Conservation (phyloP, 2,113 vertebrate genomes). For the Accipiter virgatus region DNA sequence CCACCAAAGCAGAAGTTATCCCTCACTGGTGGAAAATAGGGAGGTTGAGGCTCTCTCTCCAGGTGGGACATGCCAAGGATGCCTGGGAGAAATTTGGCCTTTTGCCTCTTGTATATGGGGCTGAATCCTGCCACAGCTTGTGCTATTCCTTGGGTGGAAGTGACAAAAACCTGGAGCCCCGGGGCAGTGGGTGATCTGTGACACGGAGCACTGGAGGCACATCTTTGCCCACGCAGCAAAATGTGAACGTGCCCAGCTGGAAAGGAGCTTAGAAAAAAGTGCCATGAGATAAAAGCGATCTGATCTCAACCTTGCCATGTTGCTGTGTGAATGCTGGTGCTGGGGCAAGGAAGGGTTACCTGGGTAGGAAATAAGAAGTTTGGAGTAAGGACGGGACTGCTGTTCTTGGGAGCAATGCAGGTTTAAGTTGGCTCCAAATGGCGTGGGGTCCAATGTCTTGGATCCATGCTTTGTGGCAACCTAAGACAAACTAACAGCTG, state of each 20-base stretch:
- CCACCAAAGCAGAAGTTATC: background rate
- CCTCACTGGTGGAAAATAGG: background rate
- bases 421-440: background rate
- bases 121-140: background rate
- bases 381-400: background rate
- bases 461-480: background rate
- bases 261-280: background rate
- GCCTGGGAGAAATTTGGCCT: background rate
- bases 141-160: background rate
- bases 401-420: background rate
- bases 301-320: too few species aligned
- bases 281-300: too few species aligned
- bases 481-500: background rate
- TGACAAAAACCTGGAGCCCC: background rate
- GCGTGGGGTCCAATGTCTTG: too few species aligned
- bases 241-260: background rate
- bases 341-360: background rate
- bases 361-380: background rate
- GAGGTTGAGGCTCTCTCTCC: background rate
- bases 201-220: fast-evolving
- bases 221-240: background rate
- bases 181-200: fast-evolving
- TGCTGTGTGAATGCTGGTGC: background rate
- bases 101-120: background rate
- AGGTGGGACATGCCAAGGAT: background rate